Conservation (phyloP, 2,888 invertebrate genomes). For the Euclidia mi region DNA sequence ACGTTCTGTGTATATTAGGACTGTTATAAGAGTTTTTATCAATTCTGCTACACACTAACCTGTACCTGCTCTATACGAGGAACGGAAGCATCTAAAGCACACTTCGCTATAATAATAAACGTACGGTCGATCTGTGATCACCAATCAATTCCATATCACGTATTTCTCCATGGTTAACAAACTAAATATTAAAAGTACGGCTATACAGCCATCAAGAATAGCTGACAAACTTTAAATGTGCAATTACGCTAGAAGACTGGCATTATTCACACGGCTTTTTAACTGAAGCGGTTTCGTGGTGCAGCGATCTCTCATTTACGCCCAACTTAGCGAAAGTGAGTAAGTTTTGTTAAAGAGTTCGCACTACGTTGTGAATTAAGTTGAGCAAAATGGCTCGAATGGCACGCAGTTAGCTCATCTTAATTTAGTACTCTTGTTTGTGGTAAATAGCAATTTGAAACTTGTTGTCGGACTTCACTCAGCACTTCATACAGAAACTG, state of each 20-base stretch:
- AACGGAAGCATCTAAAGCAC: too few relatives aligned
- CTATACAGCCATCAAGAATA: background rate
- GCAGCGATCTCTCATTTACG: constrained; percentile 61
- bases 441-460: constrained; percentile 84
- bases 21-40: too few relatives aligned
- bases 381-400: constrained; percentile 53
- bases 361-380: constrained; percentile 53
- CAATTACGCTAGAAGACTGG: constrained; percentile 30
- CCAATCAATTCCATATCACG: too few relatives aligned
- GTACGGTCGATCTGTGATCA: too few relatives aligned
- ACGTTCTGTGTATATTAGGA: too few relatives aligned
- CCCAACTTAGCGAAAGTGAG: constrained; percentile 60
- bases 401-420: constrained; percentile 77
- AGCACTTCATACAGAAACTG: constrained; percentile 59
- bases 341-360: constrained; percentile 66
- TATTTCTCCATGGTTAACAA: too few relatives aligned
- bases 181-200: too few relatives aligned
- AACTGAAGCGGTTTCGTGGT: constrained; percentile 53
- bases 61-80: too few relatives aligned
- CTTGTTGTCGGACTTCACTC: constrained; percentile 76
- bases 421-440: constrained; percentile 85
- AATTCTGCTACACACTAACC: too few relatives aligned
- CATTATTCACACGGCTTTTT: constrained; percentile 33
- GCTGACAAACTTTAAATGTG: constrained; percentile 22
- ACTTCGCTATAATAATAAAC: too few relatives aligned